Percentiles rank a stretch among this genome's conserved stretches.
phyloP scores from a whole-genome alignment of 2,888 invertebrate genomes.

The Oegoconia quadripuncta region DNA sequence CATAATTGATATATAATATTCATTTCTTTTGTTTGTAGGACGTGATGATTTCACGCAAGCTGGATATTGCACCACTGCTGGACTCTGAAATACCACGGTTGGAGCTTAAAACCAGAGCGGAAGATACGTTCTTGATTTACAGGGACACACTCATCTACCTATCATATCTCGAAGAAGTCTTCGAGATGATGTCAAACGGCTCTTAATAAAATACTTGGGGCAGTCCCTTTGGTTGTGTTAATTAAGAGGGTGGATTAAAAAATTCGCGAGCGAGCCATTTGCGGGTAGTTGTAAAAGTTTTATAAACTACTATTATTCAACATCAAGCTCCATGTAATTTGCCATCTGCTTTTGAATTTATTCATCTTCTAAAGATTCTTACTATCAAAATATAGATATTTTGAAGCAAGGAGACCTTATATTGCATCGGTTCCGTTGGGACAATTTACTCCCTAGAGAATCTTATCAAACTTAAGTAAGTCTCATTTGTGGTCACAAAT shows the following conservation, averaged over 20 bases:
- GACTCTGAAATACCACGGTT: constrained; percentile 52
- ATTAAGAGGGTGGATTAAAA: constrained; percentile 2
- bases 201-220: constrained; percentile 30
- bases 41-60: constrained; percentile 52
- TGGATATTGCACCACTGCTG: constrained; percentile 44
- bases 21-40: constrained; percentile 45
- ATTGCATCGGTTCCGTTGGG: too few species aligned
- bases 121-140: constrained; percentile 48
- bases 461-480: too few species aligned
- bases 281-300: too few species aligned
- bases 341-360: too few species aligned
- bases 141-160: constrained; percentile 64
- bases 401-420: too few species aligned
- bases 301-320: too few species aligned
- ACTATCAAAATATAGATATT: too few species aligned
- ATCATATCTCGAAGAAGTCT: constrained; percentile 58
- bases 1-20: constrained; percentile 10
- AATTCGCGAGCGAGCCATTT: too few species aligned
- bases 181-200: constrained; percentile 45
- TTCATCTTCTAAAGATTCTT: too few species aligned
- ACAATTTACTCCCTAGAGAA: too few species aligned
- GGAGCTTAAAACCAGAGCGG: constrained; percentile 30
- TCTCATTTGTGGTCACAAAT: too few species aligned
- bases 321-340: too few species aligned
- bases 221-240: constrained; percentile 29